Percentiles rank a stretch among this genome's conserved stretches.
phyloP scores from a whole-genome alignment of 2,113 vertebrate genomes.

The Glareola pratincola region DNA sequence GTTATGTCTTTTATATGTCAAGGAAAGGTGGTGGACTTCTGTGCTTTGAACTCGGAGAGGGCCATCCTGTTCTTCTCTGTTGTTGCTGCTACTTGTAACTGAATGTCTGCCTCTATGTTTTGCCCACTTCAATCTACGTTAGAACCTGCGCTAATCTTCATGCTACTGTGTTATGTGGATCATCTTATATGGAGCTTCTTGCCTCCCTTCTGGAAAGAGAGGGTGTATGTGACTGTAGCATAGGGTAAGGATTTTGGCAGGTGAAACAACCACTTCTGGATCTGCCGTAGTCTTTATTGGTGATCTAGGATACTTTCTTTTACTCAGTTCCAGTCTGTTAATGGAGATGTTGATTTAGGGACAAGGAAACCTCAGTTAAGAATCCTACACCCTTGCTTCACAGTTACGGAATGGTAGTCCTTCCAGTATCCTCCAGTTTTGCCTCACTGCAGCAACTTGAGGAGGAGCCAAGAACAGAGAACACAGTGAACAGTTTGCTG shows the following conservation, averaged over 20 bases:
- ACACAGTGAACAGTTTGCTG: neutral
- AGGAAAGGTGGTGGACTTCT: neutral
- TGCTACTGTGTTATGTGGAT: neutral
- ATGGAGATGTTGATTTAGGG: neutral
- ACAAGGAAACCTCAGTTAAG: neutral
- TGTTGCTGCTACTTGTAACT: neutral
- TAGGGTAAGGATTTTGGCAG: neutral
- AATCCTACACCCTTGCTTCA: neutral
- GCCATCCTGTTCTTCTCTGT: neutral
- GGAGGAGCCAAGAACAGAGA: conserved; percentile 3
- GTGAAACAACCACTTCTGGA: neutral
- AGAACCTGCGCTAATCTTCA: neutral
- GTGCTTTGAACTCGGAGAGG: neutral
- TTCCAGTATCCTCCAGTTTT: neutral
- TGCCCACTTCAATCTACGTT: neutral
- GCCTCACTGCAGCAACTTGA: neutral
- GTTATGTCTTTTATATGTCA: neutral
- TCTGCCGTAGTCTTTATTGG: neutral
- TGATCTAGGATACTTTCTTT: neutral
- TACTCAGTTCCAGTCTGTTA: neutral
- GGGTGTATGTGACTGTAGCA: neutral
- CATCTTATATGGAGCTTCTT: neutral
- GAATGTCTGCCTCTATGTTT: neutral
- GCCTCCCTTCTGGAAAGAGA: neutral
- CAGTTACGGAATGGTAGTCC: neutral